These are phyloP conservation scores for Pyrochroa serraticornis DNA, from an alignment of 2,888 invertebrate genomes.

Conservation along the genomic window DNA sequence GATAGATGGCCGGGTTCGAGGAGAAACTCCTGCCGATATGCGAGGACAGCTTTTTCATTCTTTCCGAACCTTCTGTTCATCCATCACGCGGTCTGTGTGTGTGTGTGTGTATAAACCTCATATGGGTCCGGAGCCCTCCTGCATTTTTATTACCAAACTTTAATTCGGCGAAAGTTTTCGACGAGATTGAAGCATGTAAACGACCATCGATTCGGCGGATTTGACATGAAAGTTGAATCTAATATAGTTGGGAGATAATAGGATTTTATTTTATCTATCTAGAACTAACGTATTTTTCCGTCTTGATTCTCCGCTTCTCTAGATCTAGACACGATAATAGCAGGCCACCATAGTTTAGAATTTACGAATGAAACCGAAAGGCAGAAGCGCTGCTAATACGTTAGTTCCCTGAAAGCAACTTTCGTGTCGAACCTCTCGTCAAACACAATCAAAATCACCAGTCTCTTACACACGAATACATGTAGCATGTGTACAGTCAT, in stretches of 20 bases:
- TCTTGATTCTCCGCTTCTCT: constrained; percentile 2
- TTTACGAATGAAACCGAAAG: too few relatives aligned
- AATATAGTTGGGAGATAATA: background rate
- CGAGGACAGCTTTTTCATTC: constrained; percentile 45
- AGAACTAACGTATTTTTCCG: constrained; percentile 22
- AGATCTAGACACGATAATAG: background rate
- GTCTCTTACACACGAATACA: constrained; percentile 43
- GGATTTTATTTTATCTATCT: constrained; percentile 7
- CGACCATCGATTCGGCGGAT: constrained; percentile 36
- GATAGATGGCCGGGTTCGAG: constrained; percentile 47
- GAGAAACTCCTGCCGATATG: constrained; percentile 37
- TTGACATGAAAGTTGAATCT: constrained; percentile 38
- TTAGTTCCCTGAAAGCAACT: constrained; percentile 9
- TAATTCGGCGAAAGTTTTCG: constrained; percentile 38
- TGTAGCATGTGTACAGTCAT: constrained; percentile 35
- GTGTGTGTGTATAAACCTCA: constrained; percentile 34
- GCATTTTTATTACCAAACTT: constrained; percentile 47
- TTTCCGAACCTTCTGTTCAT: constrained; percentile 46
- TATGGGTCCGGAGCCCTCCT: constrained; percentile 35
- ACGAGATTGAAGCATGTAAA: constrained; percentile 29
- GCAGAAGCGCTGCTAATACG: background rate
- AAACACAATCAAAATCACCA: constrained; percentile 25
- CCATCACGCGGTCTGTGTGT: constrained; percentile 47
- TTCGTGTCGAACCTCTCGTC: constrained; percentile 22
- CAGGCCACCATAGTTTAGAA: too few relatives aligned